Evolutionary conservation across 2,888 invertebrate species (phyloP).

Genomic region (Rhagonycha fulva): DNA sequence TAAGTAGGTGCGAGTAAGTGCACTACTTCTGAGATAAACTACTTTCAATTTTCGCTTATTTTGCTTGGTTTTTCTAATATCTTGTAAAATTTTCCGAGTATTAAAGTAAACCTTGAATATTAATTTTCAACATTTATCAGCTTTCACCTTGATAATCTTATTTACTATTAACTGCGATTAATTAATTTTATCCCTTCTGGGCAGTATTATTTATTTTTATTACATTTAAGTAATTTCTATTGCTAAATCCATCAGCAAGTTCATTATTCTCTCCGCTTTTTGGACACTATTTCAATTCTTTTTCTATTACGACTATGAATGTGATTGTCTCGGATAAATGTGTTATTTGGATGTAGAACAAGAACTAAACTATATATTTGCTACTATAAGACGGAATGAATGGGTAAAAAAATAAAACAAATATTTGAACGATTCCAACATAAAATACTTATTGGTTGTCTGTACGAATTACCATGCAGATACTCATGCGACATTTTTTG

Average conservation of each 20-base stretch:
- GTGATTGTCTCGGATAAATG: not conserved
- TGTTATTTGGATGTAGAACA: not conserved
- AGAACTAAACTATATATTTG: not conserved
- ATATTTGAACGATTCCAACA: not conserved
- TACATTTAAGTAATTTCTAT: not conserved
- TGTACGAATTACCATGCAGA: not conserved
- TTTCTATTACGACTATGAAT: not conserved
- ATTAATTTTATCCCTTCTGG: not conserved
- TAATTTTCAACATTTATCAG: too few relatives aligned
- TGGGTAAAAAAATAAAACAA: not conserved
- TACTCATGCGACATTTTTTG: not conserved
- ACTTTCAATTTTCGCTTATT: not conserved
- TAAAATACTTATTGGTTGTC: not conserved
- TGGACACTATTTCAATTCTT: not conserved
- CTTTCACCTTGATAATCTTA: not conserved
- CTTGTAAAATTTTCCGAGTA: too few relatives aligned
- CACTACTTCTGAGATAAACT: not conserved
- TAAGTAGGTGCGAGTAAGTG: not conserved
- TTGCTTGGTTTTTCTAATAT: not conserved
- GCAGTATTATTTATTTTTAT: not conserved
- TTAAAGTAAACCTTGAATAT: too few relatives aligned
- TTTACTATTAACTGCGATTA: not conserved
- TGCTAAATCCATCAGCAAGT: not conserved
- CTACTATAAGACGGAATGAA: not conserved
- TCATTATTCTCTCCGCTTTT: not conserved